Base-by-base conservation (phyloP, 2,797 vertebrate species). In the Heliangelus exortis region DNA sequence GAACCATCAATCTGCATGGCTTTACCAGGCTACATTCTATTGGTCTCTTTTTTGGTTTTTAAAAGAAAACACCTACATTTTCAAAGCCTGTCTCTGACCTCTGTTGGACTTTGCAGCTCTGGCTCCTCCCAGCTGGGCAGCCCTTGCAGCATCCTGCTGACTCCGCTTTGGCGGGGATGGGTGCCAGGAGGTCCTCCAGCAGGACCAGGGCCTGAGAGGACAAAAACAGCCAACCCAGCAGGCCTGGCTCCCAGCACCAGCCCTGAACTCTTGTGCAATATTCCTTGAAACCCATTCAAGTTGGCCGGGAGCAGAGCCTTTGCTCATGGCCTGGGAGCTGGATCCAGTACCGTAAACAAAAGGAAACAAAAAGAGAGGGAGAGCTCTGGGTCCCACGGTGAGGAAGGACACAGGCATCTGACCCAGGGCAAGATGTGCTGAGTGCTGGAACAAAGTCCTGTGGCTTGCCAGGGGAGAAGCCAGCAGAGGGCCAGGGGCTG, bases 311-410 rank as follows among this genome's bases (percentile, higher is more conserved):
- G 86, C 84, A 36, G 62, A 96, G 95, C 90, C 41, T 94, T 96
- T 96, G 95, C 58, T 9, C 95, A 83, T 84, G 47, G 96, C 94
- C 78, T 45, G 92, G 92, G 87, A 95, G 85, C 95, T 95, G 87
- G 93, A 94, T 80, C 14, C 17, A 94, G 93, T 73, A n/a, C 92
- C 87, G 57, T 96, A 97, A 97, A 97, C 96, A 96, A 94, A 96
- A 85, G 55, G 41, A 59, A 95, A 95, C 93, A 95, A 90, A 84
- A 93, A 47, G 94, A 96, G 90, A 95, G 80, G 86, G 87, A 92
- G 93, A 68, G 90, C 10, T 0, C 34, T 67, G 84, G 48, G 53
- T 93, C 92, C 89, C 96, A 86, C 88, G 7, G 68, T 1, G 34
- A 86, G 79, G 31, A 93, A 80, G 81, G 89, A 66, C 2, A 17